A percentile compares a stretch with the other conserved stretches of the same genome.
Conservation (phyloP, 2,888 invertebrate genomes). For the Molanna angustata region DNA sequence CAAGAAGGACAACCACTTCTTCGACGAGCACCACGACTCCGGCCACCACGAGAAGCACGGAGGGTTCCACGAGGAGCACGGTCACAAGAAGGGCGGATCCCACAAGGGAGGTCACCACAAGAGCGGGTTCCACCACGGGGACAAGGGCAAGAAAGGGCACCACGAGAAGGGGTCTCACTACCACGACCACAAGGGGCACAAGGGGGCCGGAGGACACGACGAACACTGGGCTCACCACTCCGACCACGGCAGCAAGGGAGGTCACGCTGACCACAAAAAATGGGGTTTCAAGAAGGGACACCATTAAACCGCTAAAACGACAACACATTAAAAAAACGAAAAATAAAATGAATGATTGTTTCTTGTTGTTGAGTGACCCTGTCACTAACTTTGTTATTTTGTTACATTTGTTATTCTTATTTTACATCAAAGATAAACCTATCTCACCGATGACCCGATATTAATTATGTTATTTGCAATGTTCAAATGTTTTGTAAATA, state of each 20-base stretch:
- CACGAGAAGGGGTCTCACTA: constrained; percentile 79
- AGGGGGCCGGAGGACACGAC: constrained; percentile 73
- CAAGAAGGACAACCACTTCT: constrained; percentile 84
- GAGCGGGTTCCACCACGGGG: constrained; percentile 70
- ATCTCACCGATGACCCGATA: too few relatives aligned
- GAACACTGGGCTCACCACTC: constrained; percentile 72
- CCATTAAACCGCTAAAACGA: constrained; percentile 37
- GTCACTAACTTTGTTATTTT: constrained; percentile 13
- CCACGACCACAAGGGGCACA: constrained; percentile 76
- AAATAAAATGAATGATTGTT: too few relatives aligned
- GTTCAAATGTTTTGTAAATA: background rate
- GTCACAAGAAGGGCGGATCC: constrained; percentile 78
- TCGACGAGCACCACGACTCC: constrained; percentile 79
- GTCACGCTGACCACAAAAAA: constrained; percentile 75
- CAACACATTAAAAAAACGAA: too few relatives aligned
- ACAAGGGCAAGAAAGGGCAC: constrained; percentile 77
- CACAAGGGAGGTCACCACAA: constrained; percentile 80
- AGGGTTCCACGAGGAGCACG: constrained; percentile 74
- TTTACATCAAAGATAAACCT: background rate
- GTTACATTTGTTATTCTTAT: constrained; percentile 24
- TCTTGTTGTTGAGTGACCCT: background rate
- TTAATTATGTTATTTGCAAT: background rate
- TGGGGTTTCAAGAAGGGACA: constrained; percentile 65
- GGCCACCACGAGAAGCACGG: constrained; percentile 82
- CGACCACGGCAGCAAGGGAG: constrained; percentile 77